Conservation (phyloP, 2,797 vertebrate genomes). For the Amblyopsis hoosieri region DNA sequence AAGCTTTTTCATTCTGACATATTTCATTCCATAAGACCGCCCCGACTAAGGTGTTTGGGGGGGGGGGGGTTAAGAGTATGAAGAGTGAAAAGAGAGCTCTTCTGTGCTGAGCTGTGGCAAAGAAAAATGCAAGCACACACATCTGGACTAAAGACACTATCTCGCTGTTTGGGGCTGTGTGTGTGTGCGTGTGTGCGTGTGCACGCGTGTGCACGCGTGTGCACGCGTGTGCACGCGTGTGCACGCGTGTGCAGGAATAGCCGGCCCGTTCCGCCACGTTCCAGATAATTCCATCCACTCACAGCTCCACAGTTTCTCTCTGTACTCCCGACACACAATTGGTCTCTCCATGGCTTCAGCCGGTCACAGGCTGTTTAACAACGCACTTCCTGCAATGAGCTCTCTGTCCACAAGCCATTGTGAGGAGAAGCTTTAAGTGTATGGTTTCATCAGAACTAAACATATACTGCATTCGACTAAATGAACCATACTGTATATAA, state of each 20-base stretch:
- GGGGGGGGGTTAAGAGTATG: constrained; percentile 9
- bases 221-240: constrained; percentile 16
- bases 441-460: too few relatives aligned
- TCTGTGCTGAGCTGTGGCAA: constrained; percentile 56
- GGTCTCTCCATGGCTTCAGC: constrained; percentile 24
- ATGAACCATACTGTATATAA: too few relatives aligned
- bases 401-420: constrained; percentile 24
- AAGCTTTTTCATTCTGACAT: constrained; percentile 17
- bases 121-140: constrained; percentile 59
- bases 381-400: constrained; percentile 31
- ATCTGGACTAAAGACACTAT: constrained; percentile 73
- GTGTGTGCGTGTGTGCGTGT: constrained; percentile 19
- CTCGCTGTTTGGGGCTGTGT: constrained; percentile 48
- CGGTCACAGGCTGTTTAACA: constrained; percentile 32
- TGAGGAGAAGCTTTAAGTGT: too few relatives aligned
- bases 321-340: constrained; percentile 36
- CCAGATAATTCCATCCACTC: constrained; percentile 62
- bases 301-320: constrained; percentile 37
- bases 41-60: neutral
- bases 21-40: neutral
- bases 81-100: constrained; percentile 46
- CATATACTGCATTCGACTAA: too few relatives aligned
- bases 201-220: constrained; percentile 10
- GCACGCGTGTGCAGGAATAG: constrained; percentile 37
- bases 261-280: constrained; percentile 42